These are phyloP conservation scores for Drosophila sulfurigaster DNA, from an alignment of 1,140 invertebrate genomes.

Conservation along the genomic window DNA sequence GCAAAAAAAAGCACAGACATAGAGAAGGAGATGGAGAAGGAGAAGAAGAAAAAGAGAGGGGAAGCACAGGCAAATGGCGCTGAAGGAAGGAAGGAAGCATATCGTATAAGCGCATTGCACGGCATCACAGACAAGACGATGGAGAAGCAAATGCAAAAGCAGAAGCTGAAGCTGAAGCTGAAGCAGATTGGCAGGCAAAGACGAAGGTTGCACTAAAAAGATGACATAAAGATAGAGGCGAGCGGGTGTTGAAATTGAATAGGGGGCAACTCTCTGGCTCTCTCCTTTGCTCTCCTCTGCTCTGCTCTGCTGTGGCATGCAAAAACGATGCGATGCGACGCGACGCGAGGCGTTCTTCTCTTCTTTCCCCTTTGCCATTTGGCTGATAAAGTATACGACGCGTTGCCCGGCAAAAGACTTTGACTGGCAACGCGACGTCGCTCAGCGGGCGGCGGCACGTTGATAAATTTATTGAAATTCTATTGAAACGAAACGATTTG, in stretches of 20 bases:
- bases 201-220: conserved; percentile 72
- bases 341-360: background rate
- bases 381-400: conserved; percentile 70
- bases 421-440: conserved; percentile 27
- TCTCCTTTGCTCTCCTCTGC: too few species aligned
- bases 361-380: conserved; percentile 3
- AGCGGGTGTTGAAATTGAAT: conserved; percentile 79
- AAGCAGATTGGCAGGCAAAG: conserved; percentile 21
- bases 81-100: conserved; percentile 69
- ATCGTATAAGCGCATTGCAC: conserved; percentile 77
- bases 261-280: conserved; percentile 43
- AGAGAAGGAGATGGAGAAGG: background rate
- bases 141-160: conserved; percentile 37
- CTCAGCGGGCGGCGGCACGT: conserved; percentile 59
- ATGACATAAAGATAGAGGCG: conserved; percentile 75
- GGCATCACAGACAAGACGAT: conserved; percentile 32
- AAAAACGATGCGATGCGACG: conserved; percentile 39
- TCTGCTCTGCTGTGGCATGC: conserved; percentile 54
- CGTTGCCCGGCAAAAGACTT: conserved; percentile 46
- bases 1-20: background rate
- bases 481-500: conserved; percentile 83
- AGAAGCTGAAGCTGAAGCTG: background rate
- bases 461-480: conserved; percentile 84
- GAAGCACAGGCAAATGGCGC: conserved; percentile 25
- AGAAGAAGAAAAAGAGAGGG: conserved; percentile 3